Conservation (phyloP, 2,797 vertebrate genomes). For the Stomatorhinus walkeri region DNA sequence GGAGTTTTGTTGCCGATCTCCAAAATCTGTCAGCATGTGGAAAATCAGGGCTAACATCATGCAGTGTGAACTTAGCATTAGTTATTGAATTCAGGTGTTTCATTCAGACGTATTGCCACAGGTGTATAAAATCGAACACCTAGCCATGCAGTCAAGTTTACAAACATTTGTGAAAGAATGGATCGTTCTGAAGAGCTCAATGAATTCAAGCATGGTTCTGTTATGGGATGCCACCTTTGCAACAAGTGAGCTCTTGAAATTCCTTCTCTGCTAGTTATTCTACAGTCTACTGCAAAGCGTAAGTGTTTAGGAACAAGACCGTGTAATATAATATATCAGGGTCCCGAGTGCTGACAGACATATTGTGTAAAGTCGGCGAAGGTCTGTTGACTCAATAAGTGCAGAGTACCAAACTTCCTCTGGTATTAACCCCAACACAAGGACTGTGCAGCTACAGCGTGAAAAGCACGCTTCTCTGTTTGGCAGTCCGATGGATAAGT, state of each 20-base stretch:
- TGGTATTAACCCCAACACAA: background rate
- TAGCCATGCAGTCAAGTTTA: background rate
- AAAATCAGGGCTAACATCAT: background rate
- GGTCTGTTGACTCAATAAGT: background rate
- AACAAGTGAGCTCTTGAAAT: background rate
- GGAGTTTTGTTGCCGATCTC: background rate
- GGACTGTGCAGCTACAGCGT: background rate
- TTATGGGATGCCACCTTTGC: background rate
- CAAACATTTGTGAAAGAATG: background rate
- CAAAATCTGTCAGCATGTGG: background rate
- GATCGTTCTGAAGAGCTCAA: background rate
- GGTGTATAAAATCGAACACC: background rate
- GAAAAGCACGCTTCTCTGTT: background rate
- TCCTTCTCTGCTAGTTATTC: background rate
- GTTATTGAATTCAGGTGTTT: background rate
- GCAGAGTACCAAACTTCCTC: background rate
- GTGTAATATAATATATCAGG: background rate
- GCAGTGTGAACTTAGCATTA: background rate
- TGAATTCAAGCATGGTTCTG: background rate
- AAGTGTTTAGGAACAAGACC: background rate
- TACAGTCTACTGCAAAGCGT: background rate
- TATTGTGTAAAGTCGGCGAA: background rate
- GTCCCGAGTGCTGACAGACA: background rate
- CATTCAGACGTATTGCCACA: background rate
- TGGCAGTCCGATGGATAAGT: background rate